A percentile compares a stretch with the other conserved stretches of the same genome.
These are phyloP conservation scores for Hyphantria cunea DNA, from an alignment of 1,140 invertebrate genomes.

Conservation along the genomic window DNA sequence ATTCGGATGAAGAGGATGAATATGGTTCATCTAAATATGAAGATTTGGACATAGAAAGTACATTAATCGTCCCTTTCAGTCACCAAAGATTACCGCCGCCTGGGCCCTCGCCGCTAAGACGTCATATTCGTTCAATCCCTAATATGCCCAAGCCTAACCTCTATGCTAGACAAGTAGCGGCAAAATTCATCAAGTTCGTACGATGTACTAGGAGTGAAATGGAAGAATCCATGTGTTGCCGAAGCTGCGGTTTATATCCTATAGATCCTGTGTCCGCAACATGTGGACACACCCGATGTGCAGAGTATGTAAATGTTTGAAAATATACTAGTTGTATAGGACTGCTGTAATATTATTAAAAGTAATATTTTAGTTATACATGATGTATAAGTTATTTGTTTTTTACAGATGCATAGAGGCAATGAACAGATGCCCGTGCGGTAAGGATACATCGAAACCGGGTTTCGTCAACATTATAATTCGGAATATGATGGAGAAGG, in stretches of 20 bases:
- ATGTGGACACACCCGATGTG: slow-evolving; percentile 61
- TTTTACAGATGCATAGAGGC: slow-evolving; percentile 44
- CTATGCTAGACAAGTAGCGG: slow-evolving; percentile 39
- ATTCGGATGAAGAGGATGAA: neutral
- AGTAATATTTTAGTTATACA: neutral
- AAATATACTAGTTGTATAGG: neutral
- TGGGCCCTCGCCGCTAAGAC: neutral
- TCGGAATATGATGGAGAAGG: slow-evolving; percentile 48
- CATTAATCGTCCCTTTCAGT: too few relatives aligned
- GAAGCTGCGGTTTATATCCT: slow-evolving; percentile 48
- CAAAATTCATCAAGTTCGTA: slow-evolving; percentile 51
- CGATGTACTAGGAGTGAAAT: slow-evolving; percentile 40
- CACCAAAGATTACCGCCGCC: neutral
- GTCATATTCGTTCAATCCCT: slow-evolving; percentile 2
- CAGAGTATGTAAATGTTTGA: slow-evolving; percentile 39
- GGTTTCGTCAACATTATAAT: slow-evolving; percentile 46
- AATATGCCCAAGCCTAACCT: slow-evolving; percentile 27
- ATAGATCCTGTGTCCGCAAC: slow-evolving; percentile 48
- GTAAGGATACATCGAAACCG: slow-evolving; percentile 31
- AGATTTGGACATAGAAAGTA: too few relatives aligned
- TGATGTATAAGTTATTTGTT: slow-evolving; percentile 8
- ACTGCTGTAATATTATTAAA: neutral
- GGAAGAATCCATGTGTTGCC: slow-evolving; percentile 42
- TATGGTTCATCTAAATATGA: too few relatives aligned
- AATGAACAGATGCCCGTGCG: slow-evolving; percentile 44